Base-by-base conservation (phyloP, 2,888 invertebrate species). In the Eueremaeus valkanovi region DNA sequence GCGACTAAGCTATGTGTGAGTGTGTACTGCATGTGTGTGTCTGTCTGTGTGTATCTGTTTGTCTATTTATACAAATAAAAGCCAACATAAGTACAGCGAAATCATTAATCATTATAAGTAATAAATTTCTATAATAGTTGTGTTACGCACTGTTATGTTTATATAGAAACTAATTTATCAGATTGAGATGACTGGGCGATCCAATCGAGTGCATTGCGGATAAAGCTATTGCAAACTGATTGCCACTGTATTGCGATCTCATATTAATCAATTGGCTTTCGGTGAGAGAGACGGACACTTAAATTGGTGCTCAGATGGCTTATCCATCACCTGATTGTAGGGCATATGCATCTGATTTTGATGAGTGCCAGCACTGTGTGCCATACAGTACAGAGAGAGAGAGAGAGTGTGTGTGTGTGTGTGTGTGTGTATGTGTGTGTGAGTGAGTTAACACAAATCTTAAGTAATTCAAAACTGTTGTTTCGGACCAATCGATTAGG, bases 31-130 rank as follows among this genome's bases (percentile, higher is more conserved):
- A 5, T 49, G 49, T 49, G 6, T 58, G 27, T 63, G 29, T 63
- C 31, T 27, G n/a, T 58, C 2, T 58, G 58, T 58, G 51, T 9
- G 51, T 11, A 3, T 51, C n/a, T 51, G 51, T 51, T 58, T 58
- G 58, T 58, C 58, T 58, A 24, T 63, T 63, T 63, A 63, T 6
- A 63, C 63, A 63, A 63, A 63, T 63, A 63, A 63, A 63, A 63
- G 27, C 55, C 27, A 55, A 55, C 55, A 55, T 24, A 55, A 55
- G 55, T 31, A 63, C 31, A 33, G 31, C 3, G 8, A 9, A 63
- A 24, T 33, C 63, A 63, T 63, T 63, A 63, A 63, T 63, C 63
- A 63, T 63, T 63, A 63, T 63, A 63, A 63, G 63, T 63, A 63
- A 63, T 63, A 63, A 63, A 63, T 63, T 63, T 31, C 18, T 33